Conservation (phyloP, 1,140 invertebrate genomes). For the Papilio helenus region DNA sequence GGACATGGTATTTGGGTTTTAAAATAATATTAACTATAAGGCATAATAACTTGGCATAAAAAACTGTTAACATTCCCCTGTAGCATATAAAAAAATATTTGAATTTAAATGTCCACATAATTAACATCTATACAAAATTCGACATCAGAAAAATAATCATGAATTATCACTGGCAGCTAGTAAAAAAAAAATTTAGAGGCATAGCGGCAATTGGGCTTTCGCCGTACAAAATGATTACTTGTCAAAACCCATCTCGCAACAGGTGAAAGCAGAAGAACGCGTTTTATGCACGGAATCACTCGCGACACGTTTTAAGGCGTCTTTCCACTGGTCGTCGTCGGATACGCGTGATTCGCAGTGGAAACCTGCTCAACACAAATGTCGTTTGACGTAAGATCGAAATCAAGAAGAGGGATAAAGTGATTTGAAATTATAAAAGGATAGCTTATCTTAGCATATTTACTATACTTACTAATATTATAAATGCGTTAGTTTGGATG, state of each 20-base stretch:
- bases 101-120: slow-evolving; percentile 11
- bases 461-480: no score
- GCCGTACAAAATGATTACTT: slow-evolving; percentile 12
- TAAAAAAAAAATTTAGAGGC: neutral
- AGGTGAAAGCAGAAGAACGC: slow-evolving; percentile 48
- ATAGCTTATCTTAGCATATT: no score
- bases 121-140: neutral
- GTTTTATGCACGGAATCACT: slow-evolving; percentile 39
- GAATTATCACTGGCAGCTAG: neutral
- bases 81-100: neutral
- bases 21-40: no score
- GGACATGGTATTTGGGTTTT: no score
- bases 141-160: neutral
- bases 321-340: neutral
- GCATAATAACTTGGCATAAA: neutral
- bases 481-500: no score
- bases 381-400: no score
- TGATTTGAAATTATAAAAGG: no score
- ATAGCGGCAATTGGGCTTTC: slow-evolving; percentile 8
- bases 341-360: neutral
- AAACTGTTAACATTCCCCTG: slow-evolving; percentile 7
- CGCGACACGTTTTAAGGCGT: slow-evolving; percentile 5
- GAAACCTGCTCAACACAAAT: neutral
- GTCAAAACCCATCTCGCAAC: slow-evolving; percentile 41
- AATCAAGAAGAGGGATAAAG: no score